Evolutionary conservation across 2,797 vertebrate species (phyloP).

Genomic region (Pteropus rufus): DNA sequence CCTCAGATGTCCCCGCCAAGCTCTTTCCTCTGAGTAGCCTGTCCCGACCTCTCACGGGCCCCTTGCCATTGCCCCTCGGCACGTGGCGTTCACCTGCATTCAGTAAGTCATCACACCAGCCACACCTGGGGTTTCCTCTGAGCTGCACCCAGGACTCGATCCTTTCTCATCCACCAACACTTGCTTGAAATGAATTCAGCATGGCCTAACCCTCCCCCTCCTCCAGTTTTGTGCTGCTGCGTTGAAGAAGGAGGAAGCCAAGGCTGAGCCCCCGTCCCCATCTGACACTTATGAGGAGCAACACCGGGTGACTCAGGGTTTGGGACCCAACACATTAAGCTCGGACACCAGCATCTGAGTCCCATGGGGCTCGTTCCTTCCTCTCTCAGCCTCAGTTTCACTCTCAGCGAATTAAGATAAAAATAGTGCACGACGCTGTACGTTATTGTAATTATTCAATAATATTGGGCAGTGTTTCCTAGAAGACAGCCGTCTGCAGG

Average conservation of each 20-base stretch:
- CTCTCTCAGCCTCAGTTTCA: neutral
- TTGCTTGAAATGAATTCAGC: neutral
- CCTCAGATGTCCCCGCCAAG: neutral
- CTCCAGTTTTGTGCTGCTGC: neutral
- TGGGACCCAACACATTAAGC: fast-evolving
- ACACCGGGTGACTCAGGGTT: neutral
- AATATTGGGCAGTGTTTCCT: no score
- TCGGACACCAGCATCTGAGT: neutral
- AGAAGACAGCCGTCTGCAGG: fast-evolving
- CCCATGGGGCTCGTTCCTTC: neutral
- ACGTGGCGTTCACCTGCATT: fast-evolving
- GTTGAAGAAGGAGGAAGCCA: neutral
- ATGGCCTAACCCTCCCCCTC: neutral
- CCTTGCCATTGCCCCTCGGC: neutral
- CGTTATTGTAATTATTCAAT: neutral
- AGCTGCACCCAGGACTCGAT: neutral
- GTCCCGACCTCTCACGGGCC: neutral
- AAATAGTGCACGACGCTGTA: neutral
- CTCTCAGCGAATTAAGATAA: neutral
- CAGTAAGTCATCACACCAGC: fast-evolving
- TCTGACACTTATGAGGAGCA: neutral
- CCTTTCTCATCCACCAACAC: neutral
- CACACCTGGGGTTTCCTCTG: fast-evolving
- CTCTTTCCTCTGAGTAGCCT: neutral
- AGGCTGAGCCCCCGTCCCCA: no score